Evolutionary conservation across 1,140 invertebrate genomes (phyloP), one percentile per base, ranked within the genome.

Genomic region (Drosophila arizonae): DNA sequence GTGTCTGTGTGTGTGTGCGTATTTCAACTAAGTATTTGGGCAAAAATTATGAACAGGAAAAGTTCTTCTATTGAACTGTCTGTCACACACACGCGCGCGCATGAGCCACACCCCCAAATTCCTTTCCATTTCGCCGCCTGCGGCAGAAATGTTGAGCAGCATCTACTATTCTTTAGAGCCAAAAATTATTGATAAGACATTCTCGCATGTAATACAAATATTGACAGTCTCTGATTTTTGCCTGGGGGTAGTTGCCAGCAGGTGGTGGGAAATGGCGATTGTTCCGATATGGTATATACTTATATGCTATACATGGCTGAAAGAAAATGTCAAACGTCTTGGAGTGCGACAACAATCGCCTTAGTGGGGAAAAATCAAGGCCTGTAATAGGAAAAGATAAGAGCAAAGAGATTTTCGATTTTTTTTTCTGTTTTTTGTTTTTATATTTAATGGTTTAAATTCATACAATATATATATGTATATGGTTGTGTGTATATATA

Each of bases 171-270:
- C 81, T 81, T 85, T 86, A 69, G 55, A 76, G 36, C 30, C 30
- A 50, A 79, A 85, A 86, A 86, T 86, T 86, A 86, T 86, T 86
- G 82, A 86, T 86, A 86, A 86, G 82, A 86, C 79, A 72, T 72
- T 26, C 70, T 78, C 79, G 30, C 55, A 72, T 87, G 79, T 87
- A 86, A 79, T 87, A 86, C 82, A 86, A 86, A 86, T 86, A 86
- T 86, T 86, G 82, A 86, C 76, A 88, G 76, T 71, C 82, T 77
- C 86, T 86, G 82, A 86, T 86, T 86, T 86, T 10, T 39, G 33
- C 11, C 10, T 8, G 41, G n/a, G 26, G 26, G 43, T 60, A 17
- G 52, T 52, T 43, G 43, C 36, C 36, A 61, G 48, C 66, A 10
- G 70, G 58, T 26, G 77, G 77, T 68, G 64, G 60, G 56, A 43